Percentiles rank a stretch among this genome's conserved stretches.
Evolutionary conservation across 2,113 vertebrate species (phyloP).

Genomic region (Tauraco erythrolophus): DNA sequence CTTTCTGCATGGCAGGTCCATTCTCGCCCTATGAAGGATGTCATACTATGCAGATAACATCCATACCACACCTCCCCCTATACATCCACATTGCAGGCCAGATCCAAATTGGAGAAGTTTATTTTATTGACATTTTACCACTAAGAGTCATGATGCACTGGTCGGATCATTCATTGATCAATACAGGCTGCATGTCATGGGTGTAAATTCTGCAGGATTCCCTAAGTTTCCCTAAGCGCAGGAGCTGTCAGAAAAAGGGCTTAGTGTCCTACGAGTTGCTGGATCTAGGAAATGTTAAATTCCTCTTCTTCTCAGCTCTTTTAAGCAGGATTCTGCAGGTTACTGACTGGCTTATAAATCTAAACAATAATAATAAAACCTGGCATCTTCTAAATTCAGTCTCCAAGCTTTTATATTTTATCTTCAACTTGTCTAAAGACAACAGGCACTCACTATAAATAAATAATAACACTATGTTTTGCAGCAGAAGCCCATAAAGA

Average conservation of each 20-base stretch:
- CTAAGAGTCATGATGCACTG: neutral
- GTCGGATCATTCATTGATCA: neutral
- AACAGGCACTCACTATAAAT: neutral
- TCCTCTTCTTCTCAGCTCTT: neutral
- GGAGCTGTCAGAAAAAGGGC: neutral
- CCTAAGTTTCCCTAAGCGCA: too few species aligned
- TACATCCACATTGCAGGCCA: neutral
- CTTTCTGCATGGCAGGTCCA: neutral
- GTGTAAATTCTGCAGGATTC: neutral
- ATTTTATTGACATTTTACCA: neutral
- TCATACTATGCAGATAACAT: neutral
- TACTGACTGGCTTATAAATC: neutral
- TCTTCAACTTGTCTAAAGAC: neutral
- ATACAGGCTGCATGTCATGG: neutral
- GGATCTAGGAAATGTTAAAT: neutral
- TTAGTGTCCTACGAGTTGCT: neutral
- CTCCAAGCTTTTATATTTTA: neutral
- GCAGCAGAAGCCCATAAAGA: neutral
- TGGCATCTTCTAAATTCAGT: neutral
- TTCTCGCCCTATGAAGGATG: neutral
- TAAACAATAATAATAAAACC: neutral
- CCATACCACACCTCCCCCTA: neutral
- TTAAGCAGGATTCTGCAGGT: neutral
- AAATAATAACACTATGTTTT: neutral
- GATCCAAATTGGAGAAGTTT: neutral